Evolutionary conservation across 2,888 invertebrate species (phyloP).

Genomic region (Eucriotettix oculatus): DNA sequence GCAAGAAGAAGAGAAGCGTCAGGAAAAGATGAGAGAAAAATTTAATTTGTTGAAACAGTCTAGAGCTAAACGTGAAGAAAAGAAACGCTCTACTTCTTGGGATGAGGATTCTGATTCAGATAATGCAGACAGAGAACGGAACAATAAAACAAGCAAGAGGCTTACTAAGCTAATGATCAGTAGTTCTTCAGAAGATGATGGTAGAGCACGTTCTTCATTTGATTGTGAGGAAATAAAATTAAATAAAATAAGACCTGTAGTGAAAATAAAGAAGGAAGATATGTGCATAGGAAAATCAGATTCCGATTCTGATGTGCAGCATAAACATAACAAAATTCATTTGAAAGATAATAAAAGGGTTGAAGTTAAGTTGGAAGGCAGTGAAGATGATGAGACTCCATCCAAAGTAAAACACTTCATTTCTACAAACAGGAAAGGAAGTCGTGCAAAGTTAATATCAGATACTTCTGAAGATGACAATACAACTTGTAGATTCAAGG

Average conservation of each 20-base stretch:
- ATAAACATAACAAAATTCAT: neutral
- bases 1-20: constrained; percentile 72
- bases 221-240: constrained; percentile 7
- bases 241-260: constrained; percentile 2
- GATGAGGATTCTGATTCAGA: constrained; percentile 64
- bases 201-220: constrained; percentile 19
- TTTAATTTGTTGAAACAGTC: constrained; percentile 77
- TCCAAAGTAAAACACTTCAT: constrained; percentile 1
- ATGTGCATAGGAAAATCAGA: constrained; percentile 11
- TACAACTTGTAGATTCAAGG: constrained; percentile 2
- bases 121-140: constrained; percentile 21
- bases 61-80: constrained; percentile 72
- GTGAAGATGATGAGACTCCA: constrained; percentile 8
- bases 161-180: constrained; percentile 27
- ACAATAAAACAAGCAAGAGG: constrained; percentile 20
- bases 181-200: constrained; percentile 38
- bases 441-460: constrained; percentile 55
- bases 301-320: constrained; percentile 10
- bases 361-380: constrained; percentile 28
- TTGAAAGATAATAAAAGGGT: neutral
- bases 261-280: constrained; percentile 10
- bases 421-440: constrained; percentile 36
- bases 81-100: constrained; percentile 76
- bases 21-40: constrained; percentile 75
- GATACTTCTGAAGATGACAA: constrained; percentile 55